Evolutionary conservation across 2,113 vertebrate genomes (phyloP).

Genomic region (Grammomys surdaster): DNA sequence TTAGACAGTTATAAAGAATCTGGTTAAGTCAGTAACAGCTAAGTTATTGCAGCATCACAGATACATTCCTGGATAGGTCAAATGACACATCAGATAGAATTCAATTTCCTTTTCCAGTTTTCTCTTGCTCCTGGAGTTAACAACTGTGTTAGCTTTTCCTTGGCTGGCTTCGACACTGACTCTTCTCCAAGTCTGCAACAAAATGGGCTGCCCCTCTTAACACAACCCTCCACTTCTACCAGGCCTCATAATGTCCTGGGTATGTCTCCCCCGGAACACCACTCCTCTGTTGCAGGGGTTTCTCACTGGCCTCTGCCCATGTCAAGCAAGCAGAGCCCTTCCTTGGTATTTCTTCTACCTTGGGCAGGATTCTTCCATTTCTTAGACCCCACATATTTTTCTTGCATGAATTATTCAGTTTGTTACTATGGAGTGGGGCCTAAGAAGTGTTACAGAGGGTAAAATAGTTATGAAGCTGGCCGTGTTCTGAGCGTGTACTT

Average conservation of each 20-base stretch:
- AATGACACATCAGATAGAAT: neutral
- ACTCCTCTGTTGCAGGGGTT: neutral
- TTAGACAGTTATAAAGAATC: neutral
- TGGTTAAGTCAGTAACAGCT: neutral
- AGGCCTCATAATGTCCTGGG: neutral
- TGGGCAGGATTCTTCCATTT: neutral
- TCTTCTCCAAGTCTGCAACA: neutral
- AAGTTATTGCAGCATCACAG: neutral
- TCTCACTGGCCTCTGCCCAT: neutral
- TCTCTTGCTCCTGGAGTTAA: neutral
- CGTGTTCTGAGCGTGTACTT: neutral
- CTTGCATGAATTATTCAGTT: neutral
- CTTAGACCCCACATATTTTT: neutral
- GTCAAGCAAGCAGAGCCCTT: neutral
- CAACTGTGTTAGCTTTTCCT: neutral
- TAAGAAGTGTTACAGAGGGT: neutral
- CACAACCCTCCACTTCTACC: neutral
- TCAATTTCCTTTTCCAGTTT: neutral
- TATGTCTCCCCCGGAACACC: accelerated
- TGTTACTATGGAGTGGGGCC: neutral
- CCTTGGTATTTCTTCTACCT: neutral
- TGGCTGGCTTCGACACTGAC: neutral
- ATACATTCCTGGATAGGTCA: neutral
- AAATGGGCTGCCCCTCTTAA: neutral
- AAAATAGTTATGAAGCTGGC: neutral